A percentile compares a stretch with the other conserved stretches of the same genome.
These are phyloP conservation scores for Patagioenas fasciata DNA, from an alignment of 2,113 vertebrate species.

Conservation along the genomic window DNA sequence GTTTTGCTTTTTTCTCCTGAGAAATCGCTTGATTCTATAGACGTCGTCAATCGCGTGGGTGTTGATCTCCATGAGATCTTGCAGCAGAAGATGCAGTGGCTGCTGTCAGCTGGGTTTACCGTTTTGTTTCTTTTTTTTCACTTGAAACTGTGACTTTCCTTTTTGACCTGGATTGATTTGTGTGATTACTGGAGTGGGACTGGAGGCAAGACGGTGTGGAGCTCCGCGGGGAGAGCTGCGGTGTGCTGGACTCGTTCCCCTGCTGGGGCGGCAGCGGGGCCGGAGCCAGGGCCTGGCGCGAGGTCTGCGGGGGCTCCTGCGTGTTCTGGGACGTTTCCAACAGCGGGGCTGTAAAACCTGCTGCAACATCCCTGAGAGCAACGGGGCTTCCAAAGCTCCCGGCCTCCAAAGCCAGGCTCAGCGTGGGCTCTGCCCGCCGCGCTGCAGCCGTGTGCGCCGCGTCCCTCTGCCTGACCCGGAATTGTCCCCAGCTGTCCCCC, in stretches of 20 bases:
- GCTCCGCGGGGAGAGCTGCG: background rate
- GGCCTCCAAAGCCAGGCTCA: background rate
- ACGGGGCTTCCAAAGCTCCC: rapidly evolving
- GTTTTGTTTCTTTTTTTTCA: background rate
- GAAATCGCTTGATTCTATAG: background rate
- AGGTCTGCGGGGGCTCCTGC: background rate
- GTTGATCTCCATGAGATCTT: constrained; percentile 65
- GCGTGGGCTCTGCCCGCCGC: rapidly evolving
- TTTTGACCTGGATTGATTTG: background rate
- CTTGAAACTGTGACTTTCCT: background rate
- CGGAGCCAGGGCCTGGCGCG: rapidly evolving
- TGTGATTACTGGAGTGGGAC: background rate
- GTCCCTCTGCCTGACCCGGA: rapidly evolving
- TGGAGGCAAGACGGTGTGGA: background rate
- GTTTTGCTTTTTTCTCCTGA: background rate
- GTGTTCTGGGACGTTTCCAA: background rate
- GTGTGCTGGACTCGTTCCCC: background rate
- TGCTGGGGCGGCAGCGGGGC: rapidly evolving
- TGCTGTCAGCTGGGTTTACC: constrained; percentile 2
- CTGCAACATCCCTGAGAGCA: rapidly evolving
- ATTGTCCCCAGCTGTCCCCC: rapidly evolving
- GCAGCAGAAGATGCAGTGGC: constrained; percentile 15
- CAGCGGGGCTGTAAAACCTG: background rate
- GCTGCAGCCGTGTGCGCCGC: rapidly evolving
- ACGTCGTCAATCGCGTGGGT: background rate